Evolutionary conservation across 2,797 vertebrate species (phyloP), one percentile per base, ranked within the genome.

Genomic region (Ceyx erithaca): DNA sequence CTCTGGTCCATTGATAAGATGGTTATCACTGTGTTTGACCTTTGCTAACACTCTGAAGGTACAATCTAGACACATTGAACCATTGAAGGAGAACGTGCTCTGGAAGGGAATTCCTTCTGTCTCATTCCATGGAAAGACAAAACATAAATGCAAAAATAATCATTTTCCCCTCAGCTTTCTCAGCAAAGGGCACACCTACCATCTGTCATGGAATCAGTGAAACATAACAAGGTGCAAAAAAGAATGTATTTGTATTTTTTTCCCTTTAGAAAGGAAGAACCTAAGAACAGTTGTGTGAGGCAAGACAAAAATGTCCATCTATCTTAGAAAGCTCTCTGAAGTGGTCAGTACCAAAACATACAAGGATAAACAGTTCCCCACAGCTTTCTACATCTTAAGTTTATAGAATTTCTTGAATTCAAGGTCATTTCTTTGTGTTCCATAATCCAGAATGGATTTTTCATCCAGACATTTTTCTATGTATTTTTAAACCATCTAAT

Each of bases 371-470:
- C 10, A 62, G 43, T 58, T 88, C 22, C 19, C 22, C 18, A 41
- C 15, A 81, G 37, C 6, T 28, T 89, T 17, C 45, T 71, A 14
- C 26, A 83, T 37, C 20, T 40, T 58, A 9, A 84, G 31, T 3
- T 48, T 25, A 48, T 17, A 67, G 40, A 55, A 90, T 84, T 90
- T 90, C 40, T 81, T 81, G 70, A 91, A 90, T 40, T 73, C 40
- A 59, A 88, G 55, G 61, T 70, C 19, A 80, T 89, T 90, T 80
- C 7, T 77, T 85, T 85, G 17, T 90, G 30, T 92, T 82, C 20
- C 23, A 8, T 67, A 81, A 91, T 91, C 70, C 30, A 91, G 80
- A 86, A 66, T 4, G 4, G 25, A 86, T 33, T 72, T 69, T 88
- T 91, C 40, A 86, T 67, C 40, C 45, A 84, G 80, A 85, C 59